Evolutionary conservation across 2,888 invertebrate genomes (phyloP).

Genomic region (Salticus scenicus): DNA sequence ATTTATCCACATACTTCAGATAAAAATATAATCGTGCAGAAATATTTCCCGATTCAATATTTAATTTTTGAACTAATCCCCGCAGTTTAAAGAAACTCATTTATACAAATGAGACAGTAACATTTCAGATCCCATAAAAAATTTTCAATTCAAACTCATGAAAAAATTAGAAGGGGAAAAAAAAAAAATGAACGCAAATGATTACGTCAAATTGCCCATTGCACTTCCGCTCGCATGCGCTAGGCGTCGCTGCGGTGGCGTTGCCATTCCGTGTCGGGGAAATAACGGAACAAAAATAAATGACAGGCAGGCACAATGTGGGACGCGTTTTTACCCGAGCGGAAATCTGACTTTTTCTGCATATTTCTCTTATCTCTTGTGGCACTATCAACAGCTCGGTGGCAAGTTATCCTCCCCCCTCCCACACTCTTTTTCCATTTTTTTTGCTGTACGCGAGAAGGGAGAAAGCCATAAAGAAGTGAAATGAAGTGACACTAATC

Average conservation of each 20-base stretch:
- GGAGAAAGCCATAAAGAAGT: slow-evolving; percentile 66
- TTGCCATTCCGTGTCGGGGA: slow-evolving; percentile 61
- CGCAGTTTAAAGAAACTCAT: background rate
- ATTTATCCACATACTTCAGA: too few species aligned
- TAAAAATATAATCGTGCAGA: too few species aligned
- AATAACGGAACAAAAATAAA: slow-evolving; percentile 64
- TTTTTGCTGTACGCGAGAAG: slow-evolving; percentile 31
- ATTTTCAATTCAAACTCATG: slow-evolving; percentile 47
- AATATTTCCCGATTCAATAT: too few species aligned
- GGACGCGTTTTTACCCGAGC: slow-evolving; percentile 62
- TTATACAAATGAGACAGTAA: background rate
- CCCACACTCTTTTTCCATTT: slow-evolving; percentile 6
- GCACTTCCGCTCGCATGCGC: slow-evolving; percentile 49
- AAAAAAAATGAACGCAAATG: slow-evolving; percentile 50
- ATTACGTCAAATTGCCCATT: slow-evolving; percentile 70
- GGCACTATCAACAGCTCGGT: slow-evolving; percentile 64
- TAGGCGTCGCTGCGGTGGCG: slow-evolving; percentile 57
- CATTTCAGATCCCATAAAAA: slow-evolving; percentile 27
- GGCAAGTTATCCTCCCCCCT: slow-evolving; percentile 48
- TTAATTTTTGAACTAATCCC: too few species aligned
- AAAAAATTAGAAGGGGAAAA: background rate
- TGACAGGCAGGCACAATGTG: slow-evolving; percentile 62
- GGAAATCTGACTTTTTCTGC: slow-evolving; percentile 69
- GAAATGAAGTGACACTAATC: slow-evolving; percentile 69
- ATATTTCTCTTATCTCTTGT: slow-evolving; percentile 64